Percentiles rank a stretch among this genome's conserved stretches.
Conservation (phyloP, 2,113 vertebrate genomes). For the Hylia prasina region DNA sequence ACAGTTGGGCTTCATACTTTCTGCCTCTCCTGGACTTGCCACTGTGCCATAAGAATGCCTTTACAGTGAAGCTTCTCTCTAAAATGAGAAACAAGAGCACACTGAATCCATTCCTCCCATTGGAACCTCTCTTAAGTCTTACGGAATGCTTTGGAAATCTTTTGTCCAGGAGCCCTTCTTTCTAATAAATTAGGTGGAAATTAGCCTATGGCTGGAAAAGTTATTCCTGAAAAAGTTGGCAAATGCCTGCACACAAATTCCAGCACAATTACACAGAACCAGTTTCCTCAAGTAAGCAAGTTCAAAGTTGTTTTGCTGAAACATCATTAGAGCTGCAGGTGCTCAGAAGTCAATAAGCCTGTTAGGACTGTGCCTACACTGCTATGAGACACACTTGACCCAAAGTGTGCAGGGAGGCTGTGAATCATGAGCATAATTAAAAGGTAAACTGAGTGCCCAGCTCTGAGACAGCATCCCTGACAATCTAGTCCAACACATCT, state of each 20-base stretch:
- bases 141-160: not conserved
- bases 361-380: accelerated
- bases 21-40: not conserved
- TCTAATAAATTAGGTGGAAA: not conserved
- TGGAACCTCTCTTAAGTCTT: not conserved
- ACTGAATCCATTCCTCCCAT: not conserved
- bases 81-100: not conserved
- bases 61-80: not conserved
- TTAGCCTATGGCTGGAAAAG: not conserved
- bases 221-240: not conserved
- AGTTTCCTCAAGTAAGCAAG: not conserved
- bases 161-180: not conserved
- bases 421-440: not conserved
- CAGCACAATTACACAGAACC: not conserved
- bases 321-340: not conserved
- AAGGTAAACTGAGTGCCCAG: not conserved
- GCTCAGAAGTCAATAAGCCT: not conserved
- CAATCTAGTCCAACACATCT: not conserved
- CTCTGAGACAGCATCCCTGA: not conserved
- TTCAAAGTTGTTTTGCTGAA: not conserved
- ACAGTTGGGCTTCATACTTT: not conserved
- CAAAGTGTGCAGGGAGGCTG: not conserved
- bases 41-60: not conserved
- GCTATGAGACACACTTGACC: not conserved
- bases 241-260: not conserved